Percentiles rank a stretch among this genome's conserved stretches.
These are phyloP conservation scores for Oryctes rhinoceros DNA, from an alignment of 1,140 invertebrate genomes.

Conservation along the genomic window DNA sequence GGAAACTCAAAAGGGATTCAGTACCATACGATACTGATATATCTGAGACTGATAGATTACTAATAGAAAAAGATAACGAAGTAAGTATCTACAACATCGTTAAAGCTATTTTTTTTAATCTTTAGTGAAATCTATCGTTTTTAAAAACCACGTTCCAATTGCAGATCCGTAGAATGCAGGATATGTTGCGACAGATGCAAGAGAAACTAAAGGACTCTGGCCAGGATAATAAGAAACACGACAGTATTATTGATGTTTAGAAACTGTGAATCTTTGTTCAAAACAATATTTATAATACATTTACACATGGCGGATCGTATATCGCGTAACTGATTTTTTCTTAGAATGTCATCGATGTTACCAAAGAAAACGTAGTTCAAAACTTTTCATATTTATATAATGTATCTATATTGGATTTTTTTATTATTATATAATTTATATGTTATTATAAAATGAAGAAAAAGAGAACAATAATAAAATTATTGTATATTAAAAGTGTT, in stretches of 20 bases:
- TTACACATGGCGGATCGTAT: neutral
- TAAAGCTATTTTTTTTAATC: neutral
- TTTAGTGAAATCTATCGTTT: neutral
- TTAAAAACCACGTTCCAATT: neutral
- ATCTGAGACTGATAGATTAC: conserved; percentile 83
- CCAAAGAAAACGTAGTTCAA: conserved; percentile 40
- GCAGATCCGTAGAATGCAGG: conserved; percentile 92
- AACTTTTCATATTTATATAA: conserved; percentile 37
- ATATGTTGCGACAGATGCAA: conserved; percentile 97
- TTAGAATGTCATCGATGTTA: conserved; percentile 38
- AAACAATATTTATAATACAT: conserved; percentile 15
- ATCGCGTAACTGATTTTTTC: conserved; percentile 13
- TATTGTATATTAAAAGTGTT: conserved; percentile 4
- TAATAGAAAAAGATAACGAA: conserved; percentile 94
- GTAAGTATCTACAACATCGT: conserved; percentile 63
- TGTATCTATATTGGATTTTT: conserved; percentile 25
- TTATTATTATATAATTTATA: conserved; percentile 29
- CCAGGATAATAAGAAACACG: conserved; percentile 74
- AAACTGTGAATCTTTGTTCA: conserved; percentile 52
- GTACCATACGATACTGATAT: conserved; percentile 77
- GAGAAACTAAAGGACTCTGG: conserved; percentile 88
- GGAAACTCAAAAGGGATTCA: conserved; percentile 86
- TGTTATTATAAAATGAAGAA: conserved; percentile 28
- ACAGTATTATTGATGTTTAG: conserved; percentile 84
- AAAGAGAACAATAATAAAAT: conserved; percentile 6